phyloP scores from a whole-genome alignment of 2,888 invertebrate species.

The Pimpla rufipes region DNA sequence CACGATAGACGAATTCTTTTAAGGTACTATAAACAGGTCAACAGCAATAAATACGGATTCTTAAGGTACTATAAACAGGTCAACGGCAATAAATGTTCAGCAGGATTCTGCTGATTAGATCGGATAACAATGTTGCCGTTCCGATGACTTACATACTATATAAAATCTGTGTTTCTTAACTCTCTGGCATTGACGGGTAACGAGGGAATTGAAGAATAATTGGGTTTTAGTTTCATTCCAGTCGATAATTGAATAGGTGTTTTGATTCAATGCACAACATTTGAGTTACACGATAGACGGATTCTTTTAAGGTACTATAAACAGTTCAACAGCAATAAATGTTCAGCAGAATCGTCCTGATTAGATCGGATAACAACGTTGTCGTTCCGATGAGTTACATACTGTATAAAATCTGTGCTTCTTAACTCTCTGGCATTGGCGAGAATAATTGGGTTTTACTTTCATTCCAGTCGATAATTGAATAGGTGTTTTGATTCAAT shows the following conservation, averaged over 20 bases:
- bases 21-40: neutral
- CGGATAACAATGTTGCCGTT: neutral
- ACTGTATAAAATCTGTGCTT: no score
- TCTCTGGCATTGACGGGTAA: constrained; percentile 36
- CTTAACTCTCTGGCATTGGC: constrained; percentile 35
- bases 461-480: constrained; percentile 15
- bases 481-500: constrained; percentile 2
- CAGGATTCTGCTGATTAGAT: neutral
- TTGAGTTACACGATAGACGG: neutral
- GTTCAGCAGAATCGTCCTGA: neutral
- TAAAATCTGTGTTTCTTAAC: constrained; percentile 43
- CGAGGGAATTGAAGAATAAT: constrained; percentile 51
- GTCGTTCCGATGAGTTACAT: neutral
- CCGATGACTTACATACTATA: neutral
- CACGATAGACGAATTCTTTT: neutral
- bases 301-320: neutral
- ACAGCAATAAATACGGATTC: neutral
- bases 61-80: neutral
- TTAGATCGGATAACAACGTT: neutral
- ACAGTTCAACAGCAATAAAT: neutral
- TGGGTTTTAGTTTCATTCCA: constrained; percentile 24
- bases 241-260: constrained; percentile 3
- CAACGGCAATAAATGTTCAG: neutral
- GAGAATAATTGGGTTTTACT: constrained; percentile 42
- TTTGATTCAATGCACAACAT: neutral